These are phyloP conservation scores for Poicephalus meyeri DNA, from an alignment of 2,113 vertebrate genomes.

Conservation along the genomic window DNA sequence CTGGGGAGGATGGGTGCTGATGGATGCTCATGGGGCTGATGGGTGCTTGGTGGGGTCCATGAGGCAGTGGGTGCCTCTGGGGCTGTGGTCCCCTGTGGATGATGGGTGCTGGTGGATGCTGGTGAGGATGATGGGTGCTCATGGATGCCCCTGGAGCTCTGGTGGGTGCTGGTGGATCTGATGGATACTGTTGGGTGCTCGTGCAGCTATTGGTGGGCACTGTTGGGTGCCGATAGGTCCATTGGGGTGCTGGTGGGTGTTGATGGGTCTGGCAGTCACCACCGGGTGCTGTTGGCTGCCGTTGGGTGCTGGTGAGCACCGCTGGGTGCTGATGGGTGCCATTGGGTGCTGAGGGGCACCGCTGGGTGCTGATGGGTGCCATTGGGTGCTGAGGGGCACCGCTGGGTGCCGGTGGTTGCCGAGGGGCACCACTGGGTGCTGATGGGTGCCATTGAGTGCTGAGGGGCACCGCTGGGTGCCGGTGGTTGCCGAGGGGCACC, in stretches of 20 bases:
- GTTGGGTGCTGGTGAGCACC: too few relatives aligned
- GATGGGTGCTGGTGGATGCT: background rate
- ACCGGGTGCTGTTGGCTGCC: too few relatives aligned
- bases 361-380: too few relatives aligned
- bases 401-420: too few relatives aligned
- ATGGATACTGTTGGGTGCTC: background rate
- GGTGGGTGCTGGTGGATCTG: background rate
- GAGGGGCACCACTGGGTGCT: too few relatives aligned
- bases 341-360: too few relatives aligned
- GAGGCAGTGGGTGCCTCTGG: too few relatives aligned
- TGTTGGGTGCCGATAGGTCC: background rate
- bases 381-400: background rate
- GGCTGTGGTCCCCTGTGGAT: background rate
- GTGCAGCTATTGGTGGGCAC: background rate
- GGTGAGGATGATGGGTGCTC: accelerated
- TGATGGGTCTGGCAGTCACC: too few relatives aligned
- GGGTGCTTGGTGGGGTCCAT: background rate
- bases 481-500: too few relatives aligned
- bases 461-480: too few relatives aligned
- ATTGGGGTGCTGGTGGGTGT: background rate
- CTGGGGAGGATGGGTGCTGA: background rate
- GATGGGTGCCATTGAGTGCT: too few relatives aligned
- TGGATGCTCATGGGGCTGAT: background rate
- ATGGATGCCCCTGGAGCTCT: background rate
- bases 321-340: background rate